A percentile compares a stretch with the other conserved stretches of the same genome.
Conservation (phyloP, 2,797 vertebrate genomes). For the Aulostomus chinensis region DNA sequence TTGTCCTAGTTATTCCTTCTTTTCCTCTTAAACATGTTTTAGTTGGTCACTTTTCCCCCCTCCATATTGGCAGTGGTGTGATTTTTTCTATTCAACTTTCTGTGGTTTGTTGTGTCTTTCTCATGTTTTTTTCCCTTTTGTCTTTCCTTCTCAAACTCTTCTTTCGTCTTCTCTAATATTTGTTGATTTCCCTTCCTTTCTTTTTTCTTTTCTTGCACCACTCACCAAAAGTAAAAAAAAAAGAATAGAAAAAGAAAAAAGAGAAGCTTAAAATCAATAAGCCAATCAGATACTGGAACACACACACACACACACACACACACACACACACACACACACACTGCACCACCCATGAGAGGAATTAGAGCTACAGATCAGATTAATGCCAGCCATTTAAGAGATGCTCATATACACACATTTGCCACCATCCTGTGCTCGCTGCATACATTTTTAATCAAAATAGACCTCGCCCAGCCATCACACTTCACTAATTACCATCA, state of each 20-base stretch:
- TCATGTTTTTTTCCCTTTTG: background rate
- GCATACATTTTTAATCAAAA: slow-evolving; percentile 75
- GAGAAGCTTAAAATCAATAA: background rate
- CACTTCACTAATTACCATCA: slow-evolving; percentile 64
- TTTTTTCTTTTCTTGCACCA: too few species aligned
- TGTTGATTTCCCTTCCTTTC: too few species aligned
- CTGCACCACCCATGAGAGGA: background rate
- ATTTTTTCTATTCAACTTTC: background rate
- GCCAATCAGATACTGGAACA: background rate
- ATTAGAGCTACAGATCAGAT: slow-evolving; percentile 65
- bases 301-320: background rate
- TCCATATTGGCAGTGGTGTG: background rate
- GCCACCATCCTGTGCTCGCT: slow-evolving; percentile 43
- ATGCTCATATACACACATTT: slow-evolving; percentile 47
- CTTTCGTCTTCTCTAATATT: background rate
- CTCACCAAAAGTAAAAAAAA: too few species aligned
- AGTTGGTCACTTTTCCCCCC: too few species aligned
- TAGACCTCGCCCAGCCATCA: slow-evolving; percentile 57
- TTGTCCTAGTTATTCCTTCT: background rate
- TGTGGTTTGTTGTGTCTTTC: background rate
- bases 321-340: background rate
- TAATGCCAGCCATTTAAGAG: slow-evolving; percentile 69
- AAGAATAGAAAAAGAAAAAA: too few species aligned
- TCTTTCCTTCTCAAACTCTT: background rate
- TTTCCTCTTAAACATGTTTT: too few species aligned